phyloP scores from a whole-genome alignment of 2,113 vertebrate species.

The Carassius auratus region DNA sequence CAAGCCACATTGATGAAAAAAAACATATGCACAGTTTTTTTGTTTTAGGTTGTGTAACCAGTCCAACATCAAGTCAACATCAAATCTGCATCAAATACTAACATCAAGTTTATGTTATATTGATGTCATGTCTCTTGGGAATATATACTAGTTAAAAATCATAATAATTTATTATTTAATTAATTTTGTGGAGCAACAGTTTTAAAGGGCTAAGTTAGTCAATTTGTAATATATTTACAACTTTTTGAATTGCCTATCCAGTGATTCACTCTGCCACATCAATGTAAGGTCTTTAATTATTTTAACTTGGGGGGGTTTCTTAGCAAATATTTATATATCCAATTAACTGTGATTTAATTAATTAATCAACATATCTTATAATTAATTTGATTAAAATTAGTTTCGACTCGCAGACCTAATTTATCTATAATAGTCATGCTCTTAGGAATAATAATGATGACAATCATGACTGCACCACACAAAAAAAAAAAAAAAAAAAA shows the following conservation, averaged over 20 bases:
- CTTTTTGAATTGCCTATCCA: neutral
- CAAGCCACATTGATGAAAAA: neutral
- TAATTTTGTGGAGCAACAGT: neutral
- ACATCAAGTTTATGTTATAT: too few relatives aligned
- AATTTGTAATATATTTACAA: neutral
- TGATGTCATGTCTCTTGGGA: too few relatives aligned
- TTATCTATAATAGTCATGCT: neutral
- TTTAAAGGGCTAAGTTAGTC: too few relatives aligned
- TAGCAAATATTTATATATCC: neutral
- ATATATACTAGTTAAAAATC: too few relatives aligned
- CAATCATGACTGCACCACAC: neutral
- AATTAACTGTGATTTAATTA: slow-evolving; percentile 19
- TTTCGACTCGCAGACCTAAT: slow-evolving; percentile 5
- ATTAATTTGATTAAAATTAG: slow-evolving; percentile 4
- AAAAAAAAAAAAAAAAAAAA: neutral
- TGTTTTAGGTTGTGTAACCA: too few relatives aligned
- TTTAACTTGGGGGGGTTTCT: neutral
- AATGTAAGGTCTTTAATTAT: neutral
- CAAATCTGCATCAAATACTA: too few relatives aligned
- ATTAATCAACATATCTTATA: neutral
- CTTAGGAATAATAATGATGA: neutral
- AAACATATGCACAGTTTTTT: neutral
- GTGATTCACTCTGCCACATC: neutral
- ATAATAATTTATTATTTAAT: too few relatives aligned
- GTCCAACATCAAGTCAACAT: too few relatives aligned